Evolutionary conservation across 2,797 vertebrate species (phyloP).

Genomic region (Myripristis jacobus): DNA sequence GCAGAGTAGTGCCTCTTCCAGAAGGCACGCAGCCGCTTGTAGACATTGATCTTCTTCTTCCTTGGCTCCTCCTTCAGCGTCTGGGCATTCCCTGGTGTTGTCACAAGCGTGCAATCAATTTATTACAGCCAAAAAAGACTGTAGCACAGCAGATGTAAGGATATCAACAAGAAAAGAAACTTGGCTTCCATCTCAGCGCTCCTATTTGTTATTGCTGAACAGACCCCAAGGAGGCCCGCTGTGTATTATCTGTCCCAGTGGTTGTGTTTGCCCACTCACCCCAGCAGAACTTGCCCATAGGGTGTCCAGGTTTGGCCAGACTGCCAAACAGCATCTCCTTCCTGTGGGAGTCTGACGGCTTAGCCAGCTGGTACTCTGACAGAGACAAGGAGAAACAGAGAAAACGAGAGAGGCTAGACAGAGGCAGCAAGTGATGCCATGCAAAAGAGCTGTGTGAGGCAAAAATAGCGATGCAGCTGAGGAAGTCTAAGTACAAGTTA

Average conservation of each 20-base stretch:
- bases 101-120: conserved; percentile 47
- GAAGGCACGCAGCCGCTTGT: conserved; percentile 92
- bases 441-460: conserved; percentile 14
- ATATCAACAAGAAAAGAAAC: conserved; percentile 41
- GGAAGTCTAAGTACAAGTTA: conserved; percentile 10
- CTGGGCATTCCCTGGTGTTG: conserved; percentile 89
- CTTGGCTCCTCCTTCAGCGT: conserved; percentile 94
- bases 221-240: conserved; percentile 58
- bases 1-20: conserved; percentile 95
- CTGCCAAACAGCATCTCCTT: conserved; percentile 98
- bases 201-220: conserved; percentile 60
- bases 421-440: conserved; percentile 4
- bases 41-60: conserved; percentile 93
- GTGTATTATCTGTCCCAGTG: conserved; percentile 58
- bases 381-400: conserved; percentile 61
- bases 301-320: conserved; percentile 93
- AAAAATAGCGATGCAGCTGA: neutral
- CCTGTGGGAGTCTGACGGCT: conserved; percentile 95
- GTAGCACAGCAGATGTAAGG: conserved; percentile 14
- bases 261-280: conserved; percentile 84
- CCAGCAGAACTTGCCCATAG: conserved; percentile 99
- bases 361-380: conserved; percentile 96
- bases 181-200: conserved; percentile 39
- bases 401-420: conserved; percentile 16
- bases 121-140: conserved; percentile 21